Evolutionary conservation across 92 coral and sea anemone genomes (phyloP), one percentile per base, ranked within the genome.

Genomic region (Porites rus): DNA sequence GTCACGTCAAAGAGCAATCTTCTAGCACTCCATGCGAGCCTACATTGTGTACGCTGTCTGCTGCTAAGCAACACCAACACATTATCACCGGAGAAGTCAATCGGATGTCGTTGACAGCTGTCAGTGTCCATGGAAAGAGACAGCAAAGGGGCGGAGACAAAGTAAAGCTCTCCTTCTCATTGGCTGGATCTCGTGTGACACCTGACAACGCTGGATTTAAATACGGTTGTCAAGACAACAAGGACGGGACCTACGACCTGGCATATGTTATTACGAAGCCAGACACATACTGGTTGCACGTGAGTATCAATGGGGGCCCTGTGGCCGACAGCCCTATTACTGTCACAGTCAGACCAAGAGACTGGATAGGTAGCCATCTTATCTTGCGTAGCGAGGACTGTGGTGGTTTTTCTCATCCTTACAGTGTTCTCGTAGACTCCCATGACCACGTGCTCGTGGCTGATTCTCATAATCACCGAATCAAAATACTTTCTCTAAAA

Each of bases 381-480:
- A 83, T 93, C 18, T 56, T 93, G 14, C 88, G 80, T 10, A 93
- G 96, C 71, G 94, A 93, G 74, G 88, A 86, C 10, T 91, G 85
- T 46, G 97, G 97, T 0, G 97, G 97, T 4, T 83, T 93, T 59
- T 81, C 94, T 18, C 90, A 92, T 77, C 97, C 97, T 50, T 88
- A 93, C 67, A 83, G 97, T 51, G 92, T 93, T 22, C 53, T 92
- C 1, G 86, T 78, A 2, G 94, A 84, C 18, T 50, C 69, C 0
- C 85, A 79, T 17, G 84, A 85, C 10, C 87, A 88, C 65, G 78
- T 93, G 21, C 54, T 93, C n/a, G 88, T 93, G 16, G 91, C 97
- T 2, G 97, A 93, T 69, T 91, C 97, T 4, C 94, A 93, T 59
- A 89, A 87, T 38, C 97, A 93, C 73, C 79, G 87, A 51, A 82